phyloP scores from a whole-genome alignment of 30 jellyfish, hydroid and myxozoan genomes.

The Cassiopea xamachana region DNA sequence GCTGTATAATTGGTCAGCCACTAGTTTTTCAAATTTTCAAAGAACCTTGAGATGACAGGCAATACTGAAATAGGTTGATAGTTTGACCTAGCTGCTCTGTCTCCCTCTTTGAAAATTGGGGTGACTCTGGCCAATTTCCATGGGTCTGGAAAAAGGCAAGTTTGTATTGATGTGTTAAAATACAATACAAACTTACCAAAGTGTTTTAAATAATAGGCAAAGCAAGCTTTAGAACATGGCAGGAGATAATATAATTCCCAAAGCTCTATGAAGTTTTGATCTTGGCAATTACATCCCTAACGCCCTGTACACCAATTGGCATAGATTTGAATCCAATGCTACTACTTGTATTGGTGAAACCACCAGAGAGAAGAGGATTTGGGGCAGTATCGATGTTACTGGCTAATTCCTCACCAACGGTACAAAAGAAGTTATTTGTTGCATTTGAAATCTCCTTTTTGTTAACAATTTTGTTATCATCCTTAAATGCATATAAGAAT shows the following conservation, averaged over 20 bases:
- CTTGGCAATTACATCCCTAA: slow-evolving; percentile 21
- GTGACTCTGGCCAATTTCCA: slow-evolving; percentile 39
- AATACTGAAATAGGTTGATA: background rate
- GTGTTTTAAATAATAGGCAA: slow-evolving; percentile 33
- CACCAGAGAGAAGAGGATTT: background rate
- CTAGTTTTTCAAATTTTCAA: background rate
- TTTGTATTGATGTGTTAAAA: slow-evolving; percentile 10
- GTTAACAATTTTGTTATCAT: background rate
- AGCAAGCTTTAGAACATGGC: slow-evolving; percentile 13
- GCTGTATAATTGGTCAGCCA: background rate
- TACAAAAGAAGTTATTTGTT: background rate
- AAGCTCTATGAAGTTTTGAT: slow-evolving; percentile 15
- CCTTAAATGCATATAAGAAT: background rate
- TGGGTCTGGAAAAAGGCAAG: slow-evolving; percentile 27
- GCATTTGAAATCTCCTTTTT: background rate
- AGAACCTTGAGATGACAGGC: background rate
- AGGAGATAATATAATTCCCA: slow-evolving; percentile 22
- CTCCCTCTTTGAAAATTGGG: slow-evolving; percentile 35
- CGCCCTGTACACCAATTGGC: slow-evolving; percentile 1
- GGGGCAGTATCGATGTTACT: background rate
- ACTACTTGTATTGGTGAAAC: background rate
- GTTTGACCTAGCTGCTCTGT: slow-evolving; percentile 18
- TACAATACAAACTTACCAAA: slow-evolving; percentile 4
- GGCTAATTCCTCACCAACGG: background rate
- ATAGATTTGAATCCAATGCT: background rate